phyloP scores from a whole-genome alignment of 2,888 invertebrate species.

The Drosophila niveifrons region DNA sequence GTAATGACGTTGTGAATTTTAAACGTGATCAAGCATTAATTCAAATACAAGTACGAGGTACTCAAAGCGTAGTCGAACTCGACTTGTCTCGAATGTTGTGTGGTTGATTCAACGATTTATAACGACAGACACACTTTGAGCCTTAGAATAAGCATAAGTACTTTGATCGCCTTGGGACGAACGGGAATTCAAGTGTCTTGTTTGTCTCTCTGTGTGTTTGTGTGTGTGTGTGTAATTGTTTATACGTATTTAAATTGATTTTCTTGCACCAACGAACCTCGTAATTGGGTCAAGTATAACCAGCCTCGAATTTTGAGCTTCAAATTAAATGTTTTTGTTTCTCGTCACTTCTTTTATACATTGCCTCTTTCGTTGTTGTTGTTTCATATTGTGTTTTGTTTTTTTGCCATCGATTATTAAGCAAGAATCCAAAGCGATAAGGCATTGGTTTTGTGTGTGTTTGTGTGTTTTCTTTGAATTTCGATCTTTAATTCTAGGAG shows the following conservation, averaged over 20 bases:
- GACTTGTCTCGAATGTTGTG: conserved; percentile 24
- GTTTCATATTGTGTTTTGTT: too few species aligned
- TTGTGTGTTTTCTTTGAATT: conserved; percentile 40
- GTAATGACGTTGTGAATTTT: conserved; percentile 66
- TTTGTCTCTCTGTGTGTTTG: not conserved
- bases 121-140: conserved; percentile 1
- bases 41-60: conserved; percentile 1
- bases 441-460: conserved; percentile 6
- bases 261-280: conserved; percentile 39
- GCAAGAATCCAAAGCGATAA: not conserved
- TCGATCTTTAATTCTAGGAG: conserved; percentile 83
- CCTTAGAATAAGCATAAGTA: conserved; percentile 25
- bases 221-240: conserved; percentile 12
- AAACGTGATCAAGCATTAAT: conserved; percentile 34
- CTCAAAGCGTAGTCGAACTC: not conserved
- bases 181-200: conserved; percentile 2
- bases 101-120: conserved; percentile 12
- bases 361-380: not conserved
- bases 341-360: not conserved
- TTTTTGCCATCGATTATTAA: not conserved
- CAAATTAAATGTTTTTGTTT: conserved; percentile 18
- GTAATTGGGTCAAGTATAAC: conserved; percentile 76
- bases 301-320: conserved; percentile 39
- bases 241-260: conserved; percentile 28
- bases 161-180: conserved; percentile 9